Percentiles rank a stretch among this genome's conserved stretches.
These are phyloP conservation scores for Drosophila macrospina DNA, from an alignment of 2,888 invertebrate genomes.

Conservation along the genomic window DNA sequence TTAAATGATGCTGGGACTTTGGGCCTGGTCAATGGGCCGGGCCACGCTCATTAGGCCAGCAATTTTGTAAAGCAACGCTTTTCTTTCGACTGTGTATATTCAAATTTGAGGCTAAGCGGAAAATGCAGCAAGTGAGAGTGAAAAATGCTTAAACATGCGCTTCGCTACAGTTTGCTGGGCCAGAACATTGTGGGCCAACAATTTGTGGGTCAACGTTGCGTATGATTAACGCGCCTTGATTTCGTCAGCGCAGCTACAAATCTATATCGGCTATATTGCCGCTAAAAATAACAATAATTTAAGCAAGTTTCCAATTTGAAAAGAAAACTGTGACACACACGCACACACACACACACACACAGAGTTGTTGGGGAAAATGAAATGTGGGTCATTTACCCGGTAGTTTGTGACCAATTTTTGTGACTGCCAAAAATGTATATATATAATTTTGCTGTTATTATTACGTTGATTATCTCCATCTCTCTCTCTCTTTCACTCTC, in stretches of 20 bases:
- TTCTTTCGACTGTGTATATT: constrained; percentile 55
- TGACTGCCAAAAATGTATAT: constrained; percentile 42
- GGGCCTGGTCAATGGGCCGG: constrained; percentile 14
- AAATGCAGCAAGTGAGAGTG: constrained; percentile 43
- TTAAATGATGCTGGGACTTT: constrained; percentile 50
- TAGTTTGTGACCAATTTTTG: constrained; percentile 42
- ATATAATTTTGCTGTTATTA: constrained; percentile 46
- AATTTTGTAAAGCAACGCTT: constrained; percentile 48
- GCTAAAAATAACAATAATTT: constrained; percentile 54
- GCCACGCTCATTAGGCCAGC: constrained; percentile 64
- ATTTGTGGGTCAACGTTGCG: constrained; percentile 45
- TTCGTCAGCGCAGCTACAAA: constrained; percentile 40
- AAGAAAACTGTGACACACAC: constrained; percentile 63
- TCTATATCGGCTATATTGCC: constrained; percentile 26
- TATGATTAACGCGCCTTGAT: constrained; percentile 61
- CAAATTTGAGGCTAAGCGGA: constrained; percentile 37
- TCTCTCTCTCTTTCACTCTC: constrained; percentile 35
- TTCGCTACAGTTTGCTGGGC: constrained; percentile 9
- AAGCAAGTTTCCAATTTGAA: constrained; percentile 57
- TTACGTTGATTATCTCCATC: constrained; percentile 57
- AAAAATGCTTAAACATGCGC: constrained; percentile 32
- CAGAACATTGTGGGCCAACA: constrained; percentile 66
- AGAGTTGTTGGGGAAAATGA: constrained; percentile 9
- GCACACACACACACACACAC: constrained; percentile 1
- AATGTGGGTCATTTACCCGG: constrained; percentile 78